These are phyloP conservation scores for Sphinx pinastri DNA, from an alignment of 2,888 invertebrate genomes.

Conservation along the genomic window DNA sequence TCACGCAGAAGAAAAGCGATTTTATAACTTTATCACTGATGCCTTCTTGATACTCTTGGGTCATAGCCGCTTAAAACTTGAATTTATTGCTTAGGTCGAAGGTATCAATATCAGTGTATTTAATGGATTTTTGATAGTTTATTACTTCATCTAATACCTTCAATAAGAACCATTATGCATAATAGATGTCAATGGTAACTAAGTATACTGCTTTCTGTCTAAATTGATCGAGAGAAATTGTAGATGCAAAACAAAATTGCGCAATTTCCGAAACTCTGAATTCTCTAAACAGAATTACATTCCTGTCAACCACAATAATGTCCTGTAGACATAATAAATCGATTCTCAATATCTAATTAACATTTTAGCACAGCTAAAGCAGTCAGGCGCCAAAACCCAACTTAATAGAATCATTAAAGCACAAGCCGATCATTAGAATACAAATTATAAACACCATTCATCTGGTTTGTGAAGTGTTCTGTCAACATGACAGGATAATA, in stretches of 20 bases:
- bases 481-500: conserved; percentile 72
- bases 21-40: conserved; percentile 78
- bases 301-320: background rate
- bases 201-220: too few species aligned
- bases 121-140: background rate
- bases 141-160: background rate
- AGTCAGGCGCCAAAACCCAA: conserved; percentile 27
- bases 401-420: conserved; percentile 50
- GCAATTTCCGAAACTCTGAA: background rate
- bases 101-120: background rate
- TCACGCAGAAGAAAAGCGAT: conserved; percentile 77
- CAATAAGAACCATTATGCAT: background rate
- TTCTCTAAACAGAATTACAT: background rate
- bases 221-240: too few species aligned
- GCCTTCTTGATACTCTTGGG: conserved; percentile 16
- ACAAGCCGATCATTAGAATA: conserved; percentile 67
- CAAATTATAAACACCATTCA: conserved; percentile 64
- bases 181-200: too few species aligned
- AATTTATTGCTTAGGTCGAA: conserved; percentile 23
- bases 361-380: background rate
- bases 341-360: background rate
- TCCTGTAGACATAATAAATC: background rate
- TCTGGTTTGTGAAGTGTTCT: conserved; percentile 65
- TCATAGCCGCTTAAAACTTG: conserved; percentile 27
- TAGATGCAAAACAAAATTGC: too few species aligned